A percentile compares a stretch with the other conserved stretches of the same genome.
phyloP scores from a whole-genome alignment of 2,113 vertebrate species.

The Pampusana beccarii region DNA sequence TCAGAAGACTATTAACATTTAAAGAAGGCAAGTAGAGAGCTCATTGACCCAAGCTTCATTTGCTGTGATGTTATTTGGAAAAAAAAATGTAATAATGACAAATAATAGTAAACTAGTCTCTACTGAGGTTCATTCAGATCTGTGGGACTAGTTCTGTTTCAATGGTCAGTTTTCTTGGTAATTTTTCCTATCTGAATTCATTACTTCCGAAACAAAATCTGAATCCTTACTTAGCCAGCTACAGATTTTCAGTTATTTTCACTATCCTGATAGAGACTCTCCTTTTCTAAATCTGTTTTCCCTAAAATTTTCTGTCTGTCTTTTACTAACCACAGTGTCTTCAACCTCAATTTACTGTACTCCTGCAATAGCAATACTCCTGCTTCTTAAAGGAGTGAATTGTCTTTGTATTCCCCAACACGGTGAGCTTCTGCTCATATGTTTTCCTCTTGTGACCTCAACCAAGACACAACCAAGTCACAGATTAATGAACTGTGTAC shows the following conservation, averaged over 20 bases:
- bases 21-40: neutral
- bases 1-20: neutral
- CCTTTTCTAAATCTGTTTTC: neutral
- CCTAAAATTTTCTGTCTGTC: neutral
- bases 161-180: neutral
- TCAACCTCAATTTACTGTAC: neutral
- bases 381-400: neutral
- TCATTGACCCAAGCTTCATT: neutral
- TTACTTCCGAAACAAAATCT: neutral
- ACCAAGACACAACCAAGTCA: conserved; percentile 16
- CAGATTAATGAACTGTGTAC: conserved; percentile 21
- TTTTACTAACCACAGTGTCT: neutral
- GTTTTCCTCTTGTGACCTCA: neutral
- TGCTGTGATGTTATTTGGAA: neutral
- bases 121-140: neutral
- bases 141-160: neutral
- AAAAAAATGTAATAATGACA: neutral
- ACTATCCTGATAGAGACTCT: neutral
- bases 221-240: neutral
- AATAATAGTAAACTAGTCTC: neutral
- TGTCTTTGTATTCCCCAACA: neutral
- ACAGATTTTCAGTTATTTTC: neutral
- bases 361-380: neutral
- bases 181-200: neutral
- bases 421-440: neutral